phyloP scores from a whole-genome alignment of 2,888 invertebrate genomes.

The Platycheirus rosarum region DNA sequence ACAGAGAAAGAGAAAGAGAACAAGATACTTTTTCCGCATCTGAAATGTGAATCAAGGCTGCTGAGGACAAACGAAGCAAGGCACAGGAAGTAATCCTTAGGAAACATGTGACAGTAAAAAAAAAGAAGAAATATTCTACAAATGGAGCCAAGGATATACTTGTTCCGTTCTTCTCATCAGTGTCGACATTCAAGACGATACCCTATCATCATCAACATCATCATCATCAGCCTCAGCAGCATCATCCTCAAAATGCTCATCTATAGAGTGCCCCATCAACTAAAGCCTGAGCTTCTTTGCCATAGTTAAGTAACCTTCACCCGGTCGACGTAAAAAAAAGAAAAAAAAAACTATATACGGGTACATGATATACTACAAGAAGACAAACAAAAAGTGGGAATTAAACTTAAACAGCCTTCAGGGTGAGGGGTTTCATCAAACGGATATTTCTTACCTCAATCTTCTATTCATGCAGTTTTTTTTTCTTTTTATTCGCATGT shows the following conservation, averaged over 20 bases:
- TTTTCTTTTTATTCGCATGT: slow-evolving; percentile 13
- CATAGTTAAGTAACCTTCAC: slow-evolving; percentile 66
- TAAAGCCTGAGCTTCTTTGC: slow-evolving; percentile 28
- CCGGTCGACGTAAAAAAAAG: slow-evolving; percentile 39
- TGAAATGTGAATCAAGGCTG: slow-evolving; percentile 39
- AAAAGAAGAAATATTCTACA: too few relatives aligned
- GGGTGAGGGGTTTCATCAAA: slow-evolving; percentile 18
- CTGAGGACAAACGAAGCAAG: not conserved
- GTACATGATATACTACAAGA: slow-evolving; percentile 2
- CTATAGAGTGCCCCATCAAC: slow-evolving; percentile 41
- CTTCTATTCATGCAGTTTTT: slow-evolving; percentile 47
- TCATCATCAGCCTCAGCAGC: slow-evolving; percentile 12
- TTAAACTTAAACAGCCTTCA: slow-evolving; percentile 66
- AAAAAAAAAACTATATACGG: not conserved
- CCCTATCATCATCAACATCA: slow-evolving; percentile 47
- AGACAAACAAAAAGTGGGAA: slow-evolving; percentile 30
- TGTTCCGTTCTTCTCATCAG: slow-evolving; percentile 60
- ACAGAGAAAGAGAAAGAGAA: slow-evolving; percentile 4
- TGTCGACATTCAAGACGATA: slow-evolving; percentile 65
- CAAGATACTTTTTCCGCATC: not conserved
- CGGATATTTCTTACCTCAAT: slow-evolving; percentile 37
- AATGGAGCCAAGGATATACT: slow-evolving; percentile 54
- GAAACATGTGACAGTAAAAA: slow-evolving; percentile 15
- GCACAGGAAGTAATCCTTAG: slow-evolving; percentile 57
- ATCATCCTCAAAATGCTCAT: slow-evolving; percentile 58